A percentile compares a stretch with the other conserved stretches of the same genome.
Conservation (phyloP, 2,113 vertebrate genomes). For the Columba livia region DNA sequence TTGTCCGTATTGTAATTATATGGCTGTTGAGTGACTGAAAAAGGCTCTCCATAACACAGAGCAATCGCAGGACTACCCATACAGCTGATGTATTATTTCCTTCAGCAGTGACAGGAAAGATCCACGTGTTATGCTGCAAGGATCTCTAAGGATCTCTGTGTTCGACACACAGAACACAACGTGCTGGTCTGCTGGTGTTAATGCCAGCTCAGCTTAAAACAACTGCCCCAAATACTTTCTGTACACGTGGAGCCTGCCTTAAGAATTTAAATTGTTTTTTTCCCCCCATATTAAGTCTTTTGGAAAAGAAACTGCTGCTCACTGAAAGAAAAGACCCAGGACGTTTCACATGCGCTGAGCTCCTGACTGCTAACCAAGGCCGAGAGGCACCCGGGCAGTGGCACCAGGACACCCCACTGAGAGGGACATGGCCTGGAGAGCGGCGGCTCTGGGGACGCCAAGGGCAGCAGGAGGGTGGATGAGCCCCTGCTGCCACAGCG, state of each 20-base stretch:
- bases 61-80: not conserved
- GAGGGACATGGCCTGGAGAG: not conserved
- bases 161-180: not conserved
- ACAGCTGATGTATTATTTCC: not conserved
- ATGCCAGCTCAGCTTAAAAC: not conserved
- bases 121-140: rapidly evolving
- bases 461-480: rapidly evolving
- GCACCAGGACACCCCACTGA: rapidly evolving
- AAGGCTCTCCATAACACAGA: not conserved
- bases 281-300: not conserved
- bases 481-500: rapidly evolving
- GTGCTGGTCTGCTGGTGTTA: not conserved
- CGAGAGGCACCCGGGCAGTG: rapidly evolving
- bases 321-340: not conserved
- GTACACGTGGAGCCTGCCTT: rapidly evolving
- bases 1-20: constrained; percentile 23
- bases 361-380: rapidly evolving
- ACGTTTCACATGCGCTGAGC: rapidly evolving
- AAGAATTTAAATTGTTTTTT: not conserved
- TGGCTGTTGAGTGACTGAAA: constrained; percentile 21
- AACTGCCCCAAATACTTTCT: not conserved
- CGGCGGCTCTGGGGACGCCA: rapidly evolving
- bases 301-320: not conserved
- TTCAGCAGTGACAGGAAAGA: not conserved
- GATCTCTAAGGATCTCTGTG: rapidly evolving